Evolutionary conservation across 2,888 invertebrate genomes (phyloP), one percentile per base, ranked within the genome.

Genomic region (Clusia tigrina): DNA sequence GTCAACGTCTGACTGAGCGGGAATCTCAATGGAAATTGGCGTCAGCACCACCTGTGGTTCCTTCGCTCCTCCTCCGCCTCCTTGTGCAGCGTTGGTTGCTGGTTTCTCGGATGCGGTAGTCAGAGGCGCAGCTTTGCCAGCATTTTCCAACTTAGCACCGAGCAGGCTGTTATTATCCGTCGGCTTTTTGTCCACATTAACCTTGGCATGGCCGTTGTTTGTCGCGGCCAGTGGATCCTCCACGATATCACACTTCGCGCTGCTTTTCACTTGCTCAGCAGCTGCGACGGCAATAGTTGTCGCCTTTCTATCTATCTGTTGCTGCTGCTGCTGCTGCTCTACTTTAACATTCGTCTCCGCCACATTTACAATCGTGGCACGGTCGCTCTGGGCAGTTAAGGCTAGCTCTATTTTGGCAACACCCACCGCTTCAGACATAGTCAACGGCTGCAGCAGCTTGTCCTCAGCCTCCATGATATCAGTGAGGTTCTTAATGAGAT

Each of bases 11-110:
- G 86, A 80, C 66, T 87, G 82, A 53, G 85, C 83, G 2, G 94
- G 94, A 72, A 94, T 94, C 81, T 94, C 94, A 72, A 94, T 94
- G 1, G 93, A 86, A 72, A 94, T 86, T 78, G 94, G 93, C 76
- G 93, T 91, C 32, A 78, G 66, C 5, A 59, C 48, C 2, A 42
- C 3, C 17, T 26, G 48, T 12, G 42, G 53, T 54, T 54, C 25
- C 32, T 23, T 25, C 51, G 48, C 64, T 64, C n/a, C n/a, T n/a
- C n/a, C n/a, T n/a, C n/a, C n/a, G 25, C 66, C 62, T 22, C 66
- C 63, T 10, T 2, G 3, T 6, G 42, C 22, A 32, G 46, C 48
- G 24, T 56, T 1, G 18, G 48, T 15, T 2, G 20, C 15, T 22
- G 42, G 37, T 17, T 52, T 59, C 18, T 32, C 10, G 20, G 20